Evolutionary conservation across 2,113 vertebrate species (phyloP).

Genomic region (Lepus timidus): DNA sequence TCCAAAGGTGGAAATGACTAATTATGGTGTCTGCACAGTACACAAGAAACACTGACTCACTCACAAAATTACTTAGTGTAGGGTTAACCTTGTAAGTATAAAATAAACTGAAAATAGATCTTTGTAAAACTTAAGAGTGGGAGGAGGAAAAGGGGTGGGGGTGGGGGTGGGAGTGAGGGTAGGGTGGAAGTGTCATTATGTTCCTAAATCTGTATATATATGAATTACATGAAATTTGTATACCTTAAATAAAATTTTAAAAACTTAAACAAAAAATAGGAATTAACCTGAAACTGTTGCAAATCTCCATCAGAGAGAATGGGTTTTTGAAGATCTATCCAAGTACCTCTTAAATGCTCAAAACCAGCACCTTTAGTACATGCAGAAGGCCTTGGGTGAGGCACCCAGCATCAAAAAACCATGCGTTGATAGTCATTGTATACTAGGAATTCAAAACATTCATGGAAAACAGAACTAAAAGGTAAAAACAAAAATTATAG

Average conservation of each 20-base stretch:
- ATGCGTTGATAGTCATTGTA: background rate
- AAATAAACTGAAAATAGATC: too few species aligned
- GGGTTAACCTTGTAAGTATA: too few species aligned
- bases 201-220: too few species aligned
- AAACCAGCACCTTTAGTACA: background rate
- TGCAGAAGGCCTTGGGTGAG: background rate
- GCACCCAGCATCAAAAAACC: background rate
- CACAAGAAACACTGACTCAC: background rate
- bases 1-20: background rate
- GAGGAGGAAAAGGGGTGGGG: too few species aligned
- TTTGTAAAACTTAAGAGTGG: too few species aligned
- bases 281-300: background rate
- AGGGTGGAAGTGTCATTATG: too few species aligned
- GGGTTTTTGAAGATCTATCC: background rate
- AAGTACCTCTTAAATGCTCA: background rate
- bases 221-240: too few species aligned
- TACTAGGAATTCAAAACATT: background rate
- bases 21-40: background rate
- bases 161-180: too few species aligned
- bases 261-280: background rate
- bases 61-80: background rate
- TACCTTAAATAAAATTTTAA: too few species aligned
- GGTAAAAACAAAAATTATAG: too few species aligned
- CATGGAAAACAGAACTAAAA: too few species aligned
- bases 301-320: background rate